Evolutionary conservation across 2,113 vertebrate genomes (phyloP), one percentile per base, ranked within the genome.

Genomic region (Siphamia tubifer): DNA sequence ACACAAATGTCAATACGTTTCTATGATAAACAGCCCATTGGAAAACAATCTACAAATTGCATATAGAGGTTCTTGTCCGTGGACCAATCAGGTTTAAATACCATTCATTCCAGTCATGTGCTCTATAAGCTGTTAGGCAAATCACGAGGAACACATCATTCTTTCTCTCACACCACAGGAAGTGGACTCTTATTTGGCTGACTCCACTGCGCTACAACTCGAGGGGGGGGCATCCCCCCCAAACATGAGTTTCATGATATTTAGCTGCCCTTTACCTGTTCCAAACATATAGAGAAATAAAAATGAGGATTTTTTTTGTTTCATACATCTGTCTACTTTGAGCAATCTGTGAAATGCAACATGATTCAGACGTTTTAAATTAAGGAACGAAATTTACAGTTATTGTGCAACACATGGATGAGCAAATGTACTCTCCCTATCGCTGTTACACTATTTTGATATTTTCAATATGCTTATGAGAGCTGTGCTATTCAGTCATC

Each of bases 141-240:
- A 87, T 90, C 89, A 92, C 87, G 85, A 90, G 90, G 68, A 82
- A 68, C 80, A 77, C 69, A 82, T 76, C 83, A 77, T 61, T 84
- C 74, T 70, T 19, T 65, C 28, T 54, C 27, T 44, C 28, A 20
- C 54, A 30, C 36, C 28, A 32, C 63, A 66, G 66, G 53, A 69
- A 72, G 65, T 73, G 21, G 48, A 43, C 43, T 70, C 49, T 19
- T 21, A 21, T 9, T 63, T 23, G 10, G 19, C 30, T 1, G 5
- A 47, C 54, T 39, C 5, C 13, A 58, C 16, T 1, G 8, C n/a
- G 15, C 44, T 15, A 5, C 24, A 43, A 25, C 12, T 62, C 4
- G 17, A 44, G 55, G 54, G 1, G 1, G 9, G 28, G 1, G 1
- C 35, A 38, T 17, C 35, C 11, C 21, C 21, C 42, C 9, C 15